Base-by-base conservation (phyloP, 92 coral and sea anemone genomes). In the Palythoa grandis region DNA sequence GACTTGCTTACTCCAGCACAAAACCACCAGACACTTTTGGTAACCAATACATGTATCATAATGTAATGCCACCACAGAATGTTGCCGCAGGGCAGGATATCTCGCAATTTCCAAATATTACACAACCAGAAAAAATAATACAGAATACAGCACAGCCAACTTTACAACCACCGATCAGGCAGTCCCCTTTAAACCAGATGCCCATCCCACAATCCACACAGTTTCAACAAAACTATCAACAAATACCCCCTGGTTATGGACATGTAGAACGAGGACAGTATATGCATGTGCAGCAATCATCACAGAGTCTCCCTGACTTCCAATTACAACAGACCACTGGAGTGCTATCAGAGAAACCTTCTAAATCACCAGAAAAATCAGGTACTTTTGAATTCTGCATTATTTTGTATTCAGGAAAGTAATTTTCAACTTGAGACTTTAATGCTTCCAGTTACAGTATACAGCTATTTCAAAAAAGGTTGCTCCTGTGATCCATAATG, bases 11-110 rank as follows among this genome's bases (percentile, higher is more conserved):
- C 25, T 66, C 85, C 5, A 24, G 85, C 19, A 43, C 85, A n/a
- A 63, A 60, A 11, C 74, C 39, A 24, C 85, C 23, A 7, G 74
- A 67, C 1, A 67, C 63, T 5, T 80, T 80, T 20, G 50, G 74
- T 68, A 80, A 48, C 73, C 85, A 80, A 20, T 80, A 47, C 85
- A 80, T 80, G 85, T 66, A 65, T 80, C 85, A 66, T 63, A 78
- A 78, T 78, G 71, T 58, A 1, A 40, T 14, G 0, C 71, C 72
- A n/a, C 10, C 54, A 78, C 83, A 78, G 48, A 52, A 75, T 35
- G 39, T 50, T 15, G 17, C 38, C 20, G 24, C 11, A 12, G 22
- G 22, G 3, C 40, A n/a, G 8, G 60, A 75, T 52, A 16, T 52
- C 38, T 11, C 40, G 6, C 74, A 12, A 29, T 37, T 69, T 29